Base-by-base conservation (phyloP, 2,113 vertebrate species). In the Forbesichthys agassizii region DNA sequence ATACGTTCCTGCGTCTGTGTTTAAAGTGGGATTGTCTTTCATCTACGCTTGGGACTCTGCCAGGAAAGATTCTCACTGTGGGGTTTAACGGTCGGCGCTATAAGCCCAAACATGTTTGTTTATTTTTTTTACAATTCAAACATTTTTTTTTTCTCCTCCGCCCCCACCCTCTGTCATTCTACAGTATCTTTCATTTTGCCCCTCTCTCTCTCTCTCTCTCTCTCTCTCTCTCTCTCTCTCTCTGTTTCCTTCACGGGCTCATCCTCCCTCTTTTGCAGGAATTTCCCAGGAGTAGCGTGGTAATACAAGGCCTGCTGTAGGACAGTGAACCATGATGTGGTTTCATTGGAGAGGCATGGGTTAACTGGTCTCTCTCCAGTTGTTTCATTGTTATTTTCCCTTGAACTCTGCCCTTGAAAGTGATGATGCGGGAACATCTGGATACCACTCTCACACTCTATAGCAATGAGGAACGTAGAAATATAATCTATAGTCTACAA, bases 21-120 rank as follows among this genome's bases (percentile, higher is more conserved):
- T 91, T 88, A 89, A 87, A 86, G 76, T 69, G 53, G 79, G 84
- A 83, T 88, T 68, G 85, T 83, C 89, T 91, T 90, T 93, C 84
- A 90, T 90, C 86, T 86, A 27, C 33, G 67, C 63, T 68, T 84
- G 83, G 86, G 73, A 52, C 64, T 67, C 33, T 85, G 86, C 86
- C 87, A 90, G 85, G 81, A 88, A 82, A 84, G 75, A 71, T 69
- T 77, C 78, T 78, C 78, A 73, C 69, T 80, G 79, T 75, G 82
- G 69, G 75, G 69, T 79, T 83, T 80, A 86, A 86, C 63, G 73
- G 79, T 78, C 68, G 48, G 3, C 77, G 80, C 85, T 57, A 88
- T 89, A 61, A 71, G 85, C 73, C 87, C 79, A 86, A 90, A 91
- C 91, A 84, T 86, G 90, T 91, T 91, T 92, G 88, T 92, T 92